A percentile compares a stretch with the other conserved stretches of the same genome.
Evolutionary conservation across 30 jellyfish, hydroid and myxozoan species (phyloP).

Genomic region (Chironex yamaguchii): DNA sequence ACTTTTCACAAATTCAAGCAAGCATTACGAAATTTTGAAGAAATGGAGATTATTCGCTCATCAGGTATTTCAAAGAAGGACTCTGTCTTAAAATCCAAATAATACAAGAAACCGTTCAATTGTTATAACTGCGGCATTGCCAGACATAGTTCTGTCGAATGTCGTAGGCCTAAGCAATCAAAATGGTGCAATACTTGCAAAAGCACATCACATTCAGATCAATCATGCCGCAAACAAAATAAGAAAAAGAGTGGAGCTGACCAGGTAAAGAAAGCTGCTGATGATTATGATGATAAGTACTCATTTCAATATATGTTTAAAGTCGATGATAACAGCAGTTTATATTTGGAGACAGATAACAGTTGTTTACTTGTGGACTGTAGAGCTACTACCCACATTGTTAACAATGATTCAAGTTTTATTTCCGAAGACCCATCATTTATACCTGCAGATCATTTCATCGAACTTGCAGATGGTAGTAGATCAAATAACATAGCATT

Average conservation of each 20-base stretch:
- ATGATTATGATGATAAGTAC: too few relatives aligned
- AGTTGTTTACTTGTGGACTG: constrained; percentile 30
- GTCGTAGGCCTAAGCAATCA: not conserved
- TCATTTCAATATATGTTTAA: too few relatives aligned
- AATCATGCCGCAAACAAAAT: not conserved
- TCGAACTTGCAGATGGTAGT: constrained; percentile 74
- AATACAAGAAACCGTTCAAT: too few relatives aligned
- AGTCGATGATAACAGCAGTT: too few relatives aligned
- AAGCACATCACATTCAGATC: not conserved
- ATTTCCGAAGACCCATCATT: constrained; percentile 5
- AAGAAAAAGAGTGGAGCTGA: too few relatives aligned
- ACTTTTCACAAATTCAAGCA: constrained; percentile 16
- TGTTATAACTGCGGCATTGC: not conserved
- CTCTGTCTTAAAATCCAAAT: constrained; percentile 2
- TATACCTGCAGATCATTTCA: constrained; percentile 62
- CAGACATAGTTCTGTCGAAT: not conserved
- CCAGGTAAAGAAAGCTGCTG: too few relatives aligned
- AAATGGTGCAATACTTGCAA: not conserved
- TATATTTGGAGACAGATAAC: not conserved
- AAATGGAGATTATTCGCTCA: constrained; percentile 3
- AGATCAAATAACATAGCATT: constrained; percentile 50
- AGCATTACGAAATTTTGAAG: constrained; percentile 63
- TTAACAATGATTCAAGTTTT: constrained; percentile 19
- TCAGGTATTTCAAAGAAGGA: not conserved
- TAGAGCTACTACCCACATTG: constrained; percentile 62